These are phyloP conservation scores for Latrodectus hesperus DNA, from an alignment of 2,888 invertebrate genomes.

Conservation along the genomic window DNA sequence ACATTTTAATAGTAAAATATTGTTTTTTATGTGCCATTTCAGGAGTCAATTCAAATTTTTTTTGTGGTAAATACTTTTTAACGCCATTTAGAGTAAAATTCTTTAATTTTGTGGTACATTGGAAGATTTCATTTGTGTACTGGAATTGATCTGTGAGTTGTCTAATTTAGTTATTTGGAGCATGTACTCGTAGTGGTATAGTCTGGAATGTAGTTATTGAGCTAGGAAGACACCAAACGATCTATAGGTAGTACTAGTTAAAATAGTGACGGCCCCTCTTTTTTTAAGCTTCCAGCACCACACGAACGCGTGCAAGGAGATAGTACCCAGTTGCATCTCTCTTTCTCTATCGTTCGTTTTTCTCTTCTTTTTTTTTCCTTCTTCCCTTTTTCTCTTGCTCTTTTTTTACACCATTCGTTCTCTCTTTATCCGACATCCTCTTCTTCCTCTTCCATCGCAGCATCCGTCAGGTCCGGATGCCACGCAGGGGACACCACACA, in stretches of 20 bases:
- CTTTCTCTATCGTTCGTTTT: conserved; percentile 15
- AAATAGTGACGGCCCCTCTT: conserved; percentile 31
- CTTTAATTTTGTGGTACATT: too few relatives aligned
- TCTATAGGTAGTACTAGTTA: conserved; percentile 33
- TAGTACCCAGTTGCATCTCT: conserved; percentile 27
- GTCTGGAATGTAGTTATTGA: too few relatives aligned
- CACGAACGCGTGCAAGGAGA: conserved; percentile 22
- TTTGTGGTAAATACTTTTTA: too few relatives aligned
- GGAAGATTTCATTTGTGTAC: too few relatives aligned
- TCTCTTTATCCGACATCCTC: conserved; percentile 8
- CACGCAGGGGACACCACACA: conserved; percentile 48
- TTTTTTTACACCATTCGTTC: conserved; percentile 6
- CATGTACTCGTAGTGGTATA: too few relatives aligned
- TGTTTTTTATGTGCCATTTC: too few relatives aligned
- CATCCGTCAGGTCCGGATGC: conserved; percentile 64
- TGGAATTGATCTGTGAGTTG: too few relatives aligned
- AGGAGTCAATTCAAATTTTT: too few relatives aligned
- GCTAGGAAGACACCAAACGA: background rate
- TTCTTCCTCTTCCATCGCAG: conserved; percentile 34
- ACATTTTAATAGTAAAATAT: too few relatives aligned
- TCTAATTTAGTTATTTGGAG: too few relatives aligned
- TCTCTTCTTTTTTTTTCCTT: background rate
- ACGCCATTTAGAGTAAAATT: too few relatives aligned
- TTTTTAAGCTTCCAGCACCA: conserved; percentile 28
- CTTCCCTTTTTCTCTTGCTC: background rate